Base-by-base conservation (phyloP, 2,888 invertebrate genomes). In the Nemurella pictetii region DNA sequence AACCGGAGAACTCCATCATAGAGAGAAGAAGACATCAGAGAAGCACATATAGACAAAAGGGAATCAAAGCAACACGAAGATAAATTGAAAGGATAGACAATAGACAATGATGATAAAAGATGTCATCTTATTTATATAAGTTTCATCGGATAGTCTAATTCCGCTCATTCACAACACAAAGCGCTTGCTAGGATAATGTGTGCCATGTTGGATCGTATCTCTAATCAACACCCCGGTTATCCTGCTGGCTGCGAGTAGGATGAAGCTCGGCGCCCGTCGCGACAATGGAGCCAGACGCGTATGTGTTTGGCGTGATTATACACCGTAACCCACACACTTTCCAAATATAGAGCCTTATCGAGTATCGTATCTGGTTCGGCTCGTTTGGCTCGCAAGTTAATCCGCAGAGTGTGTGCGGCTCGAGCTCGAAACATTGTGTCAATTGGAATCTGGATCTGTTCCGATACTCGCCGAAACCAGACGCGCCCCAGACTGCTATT, bases 1-100 rank as follows among this genome's bases (percentile, higher is more conserved):
- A 75, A 75, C 29, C 2, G 15, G 78, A 78, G 78, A 78, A 78
- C 78, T 30, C n/a, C 29, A 12, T 1, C 78, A 78, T 27, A 78
- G 29, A 78, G 30, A 78, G 78, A 78, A 78, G 78, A 30, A 78
- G 78, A 75, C 25, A 27, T 26, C 2, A 25, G 75, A 75, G 26
- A 28, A 55, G 55, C 55, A 55, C 55, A 75, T 25, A 75, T 75
- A 75, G 75, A 75, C 75, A 75, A 75, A 75, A 75, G 75, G 7
- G 27, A 75, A 75, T 75, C 75, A 75, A 75, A 75, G 75, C 75
- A 15, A 75, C 5, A 25, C 75, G 75, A 75, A 9, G 25, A 28
- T 75, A 78, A 81, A 81, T 81, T 82, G 82, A 82, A 82, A 82
- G 82, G 82, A 82, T 28, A 82, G 82, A 82, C 82, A 82, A 82